A percentile compares a stretch with the other conserved stretches of the same genome.
Evolutionary conservation across 1,140 invertebrate genomes (phyloP).

Genomic region (Papilio glaucus): DNA sequence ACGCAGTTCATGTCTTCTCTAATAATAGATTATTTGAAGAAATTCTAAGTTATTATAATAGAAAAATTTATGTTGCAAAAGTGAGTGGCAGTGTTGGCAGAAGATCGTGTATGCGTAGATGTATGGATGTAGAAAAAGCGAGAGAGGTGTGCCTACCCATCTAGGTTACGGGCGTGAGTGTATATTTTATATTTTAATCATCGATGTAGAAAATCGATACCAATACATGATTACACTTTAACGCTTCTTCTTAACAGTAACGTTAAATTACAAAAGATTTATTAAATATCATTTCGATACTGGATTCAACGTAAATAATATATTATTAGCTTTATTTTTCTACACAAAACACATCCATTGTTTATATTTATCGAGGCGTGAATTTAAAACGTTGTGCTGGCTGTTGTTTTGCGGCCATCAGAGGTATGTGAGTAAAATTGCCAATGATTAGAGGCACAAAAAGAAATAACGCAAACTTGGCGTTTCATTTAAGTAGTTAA

Average conservation of each 20-base stretch:
- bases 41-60: too few species aligned
- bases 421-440: constrained; percentile 39
- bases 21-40: too few species aligned
- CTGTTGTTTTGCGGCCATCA: constrained; percentile 23
- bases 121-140: too few species aligned
- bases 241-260: background rate
- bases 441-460: constrained; percentile 41
- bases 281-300: constrained; percentile 9
- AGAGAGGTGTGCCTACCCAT: too few species aligned
- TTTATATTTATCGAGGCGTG: constrained; percentile 34
- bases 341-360: constrained; percentile 31
- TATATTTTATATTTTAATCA: too few species aligned
- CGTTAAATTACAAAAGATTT: background rate
- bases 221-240: too few species aligned
- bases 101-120: too few species aligned
- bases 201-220: background rate
- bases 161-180: too few species aligned
- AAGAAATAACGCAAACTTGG: constrained; percentile 47
- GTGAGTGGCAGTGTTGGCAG: too few species aligned
- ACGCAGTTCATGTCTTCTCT: too few species aligned
- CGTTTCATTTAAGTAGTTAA: constrained; percentile 51
- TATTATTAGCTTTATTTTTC: constrained; percentile 22
- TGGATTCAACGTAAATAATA: constrained; percentile 5
- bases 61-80: too few species aligned
- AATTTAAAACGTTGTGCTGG: constrained; percentile 31